Base-by-base conservation (phyloP, 30 jellyfish, hydroid and myxozoan genomes). In the Catostylus mosaicus region DNA sequence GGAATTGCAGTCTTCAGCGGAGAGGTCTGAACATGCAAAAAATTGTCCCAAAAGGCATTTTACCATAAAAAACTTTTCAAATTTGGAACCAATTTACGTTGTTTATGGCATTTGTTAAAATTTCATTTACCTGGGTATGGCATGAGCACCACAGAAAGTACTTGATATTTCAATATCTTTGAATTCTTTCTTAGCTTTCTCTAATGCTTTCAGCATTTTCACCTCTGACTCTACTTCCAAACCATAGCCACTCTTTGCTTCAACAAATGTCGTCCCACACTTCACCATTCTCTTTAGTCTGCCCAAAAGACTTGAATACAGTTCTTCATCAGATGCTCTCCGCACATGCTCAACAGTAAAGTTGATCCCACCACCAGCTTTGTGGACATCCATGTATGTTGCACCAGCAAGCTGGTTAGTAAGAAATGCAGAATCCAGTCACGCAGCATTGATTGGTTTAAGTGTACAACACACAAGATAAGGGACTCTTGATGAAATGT, bases 171-270 rank as follows among this genome's bases (percentile, higher is more conserved):
- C 98, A 54, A 92, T 81, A 54, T 50, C 73, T 8, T 50, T 38
- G 23, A 72, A 80, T 5, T 57, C 69, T 60, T 35, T 22, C 27
- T 78, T 83, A 22, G 98, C 98, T 26, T 73, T 75, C 36, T 86
- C 88, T 3, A 92, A 51, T 16, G 88, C 98, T 36, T 51, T 78
- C 59, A 92, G 77, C 98, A 92, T 92, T 51, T 92, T 92, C 30
- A 86, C 83, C 59, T 92, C 98, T 26, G 95, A 77, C 18, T 78
- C 92, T 11, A 82, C 97, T 5, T 92, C 94, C 37, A 92, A 83
- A 26, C 98, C 98, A 92, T 92, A 92, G 11, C 98, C 98, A 73
- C 98, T 92, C 76, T 92, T 92, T 16, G 98, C 98, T 70, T 92
- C 98, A 32, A 92, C 85, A 27, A 86, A 77, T 27, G 98, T 92